Base-by-base conservation (phyloP, 1,140 invertebrate genomes). In the Laupala kohalensis region DNA sequence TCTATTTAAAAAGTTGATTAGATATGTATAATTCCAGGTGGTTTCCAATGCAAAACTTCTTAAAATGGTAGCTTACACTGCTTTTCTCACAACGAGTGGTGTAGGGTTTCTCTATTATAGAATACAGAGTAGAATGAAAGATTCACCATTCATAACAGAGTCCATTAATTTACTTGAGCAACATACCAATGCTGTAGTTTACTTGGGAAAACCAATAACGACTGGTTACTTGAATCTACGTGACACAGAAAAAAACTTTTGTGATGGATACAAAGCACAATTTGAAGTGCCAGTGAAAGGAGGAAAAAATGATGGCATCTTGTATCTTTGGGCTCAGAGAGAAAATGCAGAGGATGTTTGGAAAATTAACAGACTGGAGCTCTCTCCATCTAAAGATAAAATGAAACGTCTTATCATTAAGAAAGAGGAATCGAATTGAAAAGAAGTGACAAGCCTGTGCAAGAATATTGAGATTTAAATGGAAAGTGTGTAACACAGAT, bases 121-220 rank as follows among this genome's bases (percentile, higher is more conserved):
- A 77, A 78, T 85, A 5, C 79, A 83, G 71, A 76, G 82, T 19
- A 79, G 81, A 19, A 77, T 86, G 3, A 77, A 78, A 72, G 73
- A 80, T 30, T 76, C 80, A 3, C 83, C 85, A 5, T 87, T 85
- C 77, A 89, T 86, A 75, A 84, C 82, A 75, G 77, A 83, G 72
- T 86, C 87, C 6, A 72, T 88, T 9, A 81, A 84, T 75, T 81
- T 76, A 13, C 75, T 89, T 6, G 77, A 84, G 63, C 77, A 75
- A 5, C 82, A 89, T 76, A 75, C 80, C 62, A 84, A 84, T 23
- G 86, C 86, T 19, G 79, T 86, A 0, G 74, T 81, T 62, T 79
- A 86, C 64, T 76, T 90, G 62, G 88, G 88, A 19, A 84, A 89
- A 76, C 88, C 88, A 0, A 87, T 90, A 6, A 86, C 84, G 77